Conservation (phyloP, 2,113 vertebrate genomes). For the Telmatochromis bifrenatus region DNA sequence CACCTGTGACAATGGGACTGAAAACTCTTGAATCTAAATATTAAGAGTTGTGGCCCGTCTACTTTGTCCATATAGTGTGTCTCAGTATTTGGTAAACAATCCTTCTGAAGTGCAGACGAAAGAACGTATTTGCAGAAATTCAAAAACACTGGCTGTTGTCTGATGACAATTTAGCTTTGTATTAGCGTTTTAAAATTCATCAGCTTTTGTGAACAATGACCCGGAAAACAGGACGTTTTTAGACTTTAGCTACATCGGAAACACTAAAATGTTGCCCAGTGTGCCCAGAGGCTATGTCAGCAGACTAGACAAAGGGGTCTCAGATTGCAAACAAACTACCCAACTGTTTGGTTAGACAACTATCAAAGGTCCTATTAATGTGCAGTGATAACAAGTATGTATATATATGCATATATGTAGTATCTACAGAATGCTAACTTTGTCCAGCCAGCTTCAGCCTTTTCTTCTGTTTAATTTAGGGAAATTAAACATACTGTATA, state of each 20-base stretch:
- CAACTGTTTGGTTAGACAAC: not conserved
- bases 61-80: not conserved
- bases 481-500: not conserved
- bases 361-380: not conserved
- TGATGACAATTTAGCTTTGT: not conserved
- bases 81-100: not conserved
- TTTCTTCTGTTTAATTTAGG: not conserved
- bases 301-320: not conserved
- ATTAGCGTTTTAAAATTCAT: not conserved
- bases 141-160: not conserved
- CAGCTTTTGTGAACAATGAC: not conserved
- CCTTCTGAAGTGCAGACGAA: not conserved
- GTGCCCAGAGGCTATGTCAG: not conserved
- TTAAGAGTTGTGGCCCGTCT: not conserved
- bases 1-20: not conserved
- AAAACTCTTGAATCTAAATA: not conserved
- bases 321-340: not conserved
- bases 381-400: not conserved
- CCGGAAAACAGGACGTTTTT: not conserved
- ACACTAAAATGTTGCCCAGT: not conserved
- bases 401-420: not conserved
- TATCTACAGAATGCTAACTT: not conserved
- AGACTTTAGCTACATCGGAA: not conserved
- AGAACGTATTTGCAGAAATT: not conserved
- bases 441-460: not conserved